Base-by-base conservation (phyloP, 2,113 vertebrate genomes). In the Agelaius phoeniceus region DNA sequence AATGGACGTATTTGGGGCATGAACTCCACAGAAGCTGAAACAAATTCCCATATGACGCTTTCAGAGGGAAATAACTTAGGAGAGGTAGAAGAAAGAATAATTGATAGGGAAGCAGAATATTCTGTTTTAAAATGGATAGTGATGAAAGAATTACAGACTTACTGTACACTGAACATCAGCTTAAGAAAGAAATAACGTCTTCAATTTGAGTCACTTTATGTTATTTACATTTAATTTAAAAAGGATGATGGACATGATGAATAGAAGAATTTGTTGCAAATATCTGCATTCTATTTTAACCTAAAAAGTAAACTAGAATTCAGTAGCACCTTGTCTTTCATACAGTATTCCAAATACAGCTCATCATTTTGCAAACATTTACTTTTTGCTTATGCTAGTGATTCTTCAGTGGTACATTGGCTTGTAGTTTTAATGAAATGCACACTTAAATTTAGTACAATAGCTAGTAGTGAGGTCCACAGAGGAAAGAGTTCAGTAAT, bases 1-100 rank as follows among this genome's bases (percentile, higher is more conserved):
- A 95, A 86, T 55, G 73, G 89, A 96, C 86, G 33, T 69, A 96
- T 90, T 3, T 90, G 46, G 89, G 83, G n/a, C 80, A 86, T 18
- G 54, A 84, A 89, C 43, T 80, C 63, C 17, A 80, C 17, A 43
- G n/a, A 73, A 31, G 44, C 46, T 7, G 2, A 59, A 88, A 88
- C 15, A 73, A 80, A 61, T 14, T 59, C 54, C 54, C 24, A 17
- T 22, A 35, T 21, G 24, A 61, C 28, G 19, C n/a, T 59, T 96
- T 92, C 49, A 52, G 26, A 82, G 35, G 6, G n/a, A 83, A 75
- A 13, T 54, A 75, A 43, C 14, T 46, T 30, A 19, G n/a, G 44
- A 82, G 33, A 82, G 5, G 7, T 69, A 81, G 24, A 80, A 65
- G 27, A 44, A 79, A n/a, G 20, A 86, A 54, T 55, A 84, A 74